Conservation (phyloP, 2,888 invertebrate species). For the Noctua janthe region DNA sequence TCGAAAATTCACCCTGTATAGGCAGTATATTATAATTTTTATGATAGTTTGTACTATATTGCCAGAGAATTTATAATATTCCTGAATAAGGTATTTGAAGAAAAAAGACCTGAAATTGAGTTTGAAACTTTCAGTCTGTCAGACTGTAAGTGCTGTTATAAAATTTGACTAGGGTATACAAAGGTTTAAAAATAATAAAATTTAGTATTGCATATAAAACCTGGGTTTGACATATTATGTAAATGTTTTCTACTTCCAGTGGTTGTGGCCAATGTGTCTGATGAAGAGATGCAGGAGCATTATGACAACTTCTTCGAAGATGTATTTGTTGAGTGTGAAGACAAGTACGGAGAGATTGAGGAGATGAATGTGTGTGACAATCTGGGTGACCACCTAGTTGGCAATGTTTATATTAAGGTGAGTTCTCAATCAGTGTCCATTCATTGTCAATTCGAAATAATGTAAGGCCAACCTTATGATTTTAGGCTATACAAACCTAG, state of each 20-base stretch:
- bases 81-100: neutral
- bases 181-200: neutral
- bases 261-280: constrained; percentile 98
- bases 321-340: constrained; percentile 99
- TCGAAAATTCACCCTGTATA: neutral
- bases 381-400: constrained; percentile 99
- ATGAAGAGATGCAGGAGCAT: constrained; percentile 99
- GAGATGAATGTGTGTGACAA: constrained; percentile 99
- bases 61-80: neutral
- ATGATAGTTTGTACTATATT: neutral
- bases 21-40: neutral
- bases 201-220: neutral
- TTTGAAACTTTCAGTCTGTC: neutral
- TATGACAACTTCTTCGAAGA: constrained; percentile 99
- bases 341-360: constrained; percentile 99
- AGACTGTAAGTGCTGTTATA: neutral
- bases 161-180: neutral
- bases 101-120: neutral
- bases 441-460: neutral
- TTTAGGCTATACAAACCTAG: neutral
- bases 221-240: constrained; percentile 1
- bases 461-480: neutral
- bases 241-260: constrained; percentile 88
- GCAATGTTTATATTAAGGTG: constrained; percentile 99
- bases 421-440: constrained; percentile 55